phyloP scores from a whole-genome alignment of 2,113 vertebrate species.

The Marmota monax region DNA sequence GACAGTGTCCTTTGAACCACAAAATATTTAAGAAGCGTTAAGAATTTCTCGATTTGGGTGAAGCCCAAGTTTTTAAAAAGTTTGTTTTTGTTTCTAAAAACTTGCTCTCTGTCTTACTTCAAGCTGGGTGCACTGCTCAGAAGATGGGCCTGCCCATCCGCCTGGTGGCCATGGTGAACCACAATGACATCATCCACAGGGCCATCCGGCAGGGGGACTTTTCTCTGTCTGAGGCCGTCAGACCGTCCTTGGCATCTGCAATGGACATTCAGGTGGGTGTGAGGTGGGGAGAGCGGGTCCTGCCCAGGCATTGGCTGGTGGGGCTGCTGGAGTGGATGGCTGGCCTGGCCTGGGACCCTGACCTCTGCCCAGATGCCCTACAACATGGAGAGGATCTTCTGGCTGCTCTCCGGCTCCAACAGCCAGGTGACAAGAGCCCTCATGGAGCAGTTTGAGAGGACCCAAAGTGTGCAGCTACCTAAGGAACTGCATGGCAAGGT shows the following conservation, averaged over 20 bases:
- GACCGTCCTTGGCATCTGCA: slow-evolving; percentile 92
- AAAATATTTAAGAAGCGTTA: background rate
- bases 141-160: slow-evolving; percentile 93
- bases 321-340: background rate
- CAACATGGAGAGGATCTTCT: slow-evolving; percentile 97
- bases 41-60: background rate
- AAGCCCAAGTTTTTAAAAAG: background rate
- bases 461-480: slow-evolving; percentile 86
- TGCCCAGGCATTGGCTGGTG: background rate
- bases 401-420: slow-evolving; percentile 90
- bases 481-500: slow-evolving; percentile 87
- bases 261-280: slow-evolving; percentile 96
- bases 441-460: slow-evolving; percentile 92
- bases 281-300: background rate
- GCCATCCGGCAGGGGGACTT: slow-evolving; percentile 92
- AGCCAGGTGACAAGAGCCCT: slow-evolving; percentile 86
- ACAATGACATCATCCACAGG: slow-evolving; percentile 94
- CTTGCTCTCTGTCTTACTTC: background rate
- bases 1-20: background rate
- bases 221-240: slow-evolving; percentile 88
- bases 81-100: background rate
- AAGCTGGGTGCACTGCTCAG: slow-evolving; percentile 91
- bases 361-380: slow-evolving; percentile 92
- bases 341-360: background rate
- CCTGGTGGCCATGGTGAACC: slow-evolving; percentile 92